Conservation (phyloP, 2,113 vertebrate genomes). For the Tupaia chinensis region DNA sequence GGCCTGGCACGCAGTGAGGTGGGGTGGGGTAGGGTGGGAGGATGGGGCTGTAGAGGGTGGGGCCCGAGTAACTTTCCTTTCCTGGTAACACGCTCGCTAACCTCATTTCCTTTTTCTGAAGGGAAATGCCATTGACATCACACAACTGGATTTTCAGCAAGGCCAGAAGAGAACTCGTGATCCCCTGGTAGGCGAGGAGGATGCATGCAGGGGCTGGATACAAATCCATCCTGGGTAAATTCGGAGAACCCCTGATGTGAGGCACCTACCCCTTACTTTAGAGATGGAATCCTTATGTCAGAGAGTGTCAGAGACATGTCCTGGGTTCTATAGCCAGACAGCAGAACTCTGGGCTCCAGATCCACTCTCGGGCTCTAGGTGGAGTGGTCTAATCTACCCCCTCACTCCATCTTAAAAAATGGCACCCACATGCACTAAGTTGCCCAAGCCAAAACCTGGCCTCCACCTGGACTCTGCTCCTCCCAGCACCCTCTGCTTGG, state of each 20-base stretch:
- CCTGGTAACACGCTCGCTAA: slow-evolving; percentile 44
- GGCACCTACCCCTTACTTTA: background rate
- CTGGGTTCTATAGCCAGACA: background rate
- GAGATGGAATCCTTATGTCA: background rate
- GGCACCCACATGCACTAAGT: background rate
- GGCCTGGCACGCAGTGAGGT: background rate
- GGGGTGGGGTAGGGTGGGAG: background rate
- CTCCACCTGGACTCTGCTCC: background rate
- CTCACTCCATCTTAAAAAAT: background rate
- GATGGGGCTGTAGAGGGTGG: slow-evolving; percentile 34
- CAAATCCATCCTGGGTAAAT: background rate
- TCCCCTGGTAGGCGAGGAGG: background rate
- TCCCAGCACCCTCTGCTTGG: background rate
- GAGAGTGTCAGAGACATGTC: background rate
- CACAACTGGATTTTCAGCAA: slow-evolving; percentile 56
- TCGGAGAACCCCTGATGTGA: background rate
- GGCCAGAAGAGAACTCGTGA: slow-evolving; percentile 55
- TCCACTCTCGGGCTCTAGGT: background rate
- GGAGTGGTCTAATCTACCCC: background rate
- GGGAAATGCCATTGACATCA: slow-evolving; percentile 82
- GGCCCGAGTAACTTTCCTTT: slow-evolving; percentile 71
- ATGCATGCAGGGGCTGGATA: accelerated
- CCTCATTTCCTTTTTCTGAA: slow-evolving; percentile 81
- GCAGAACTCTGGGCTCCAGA: background rate
- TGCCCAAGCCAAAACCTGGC: background rate